phyloP scores from a whole-genome alignment of 92 coral and sea anemone genomes.

The Scolanthus callimorphus region DNA sequence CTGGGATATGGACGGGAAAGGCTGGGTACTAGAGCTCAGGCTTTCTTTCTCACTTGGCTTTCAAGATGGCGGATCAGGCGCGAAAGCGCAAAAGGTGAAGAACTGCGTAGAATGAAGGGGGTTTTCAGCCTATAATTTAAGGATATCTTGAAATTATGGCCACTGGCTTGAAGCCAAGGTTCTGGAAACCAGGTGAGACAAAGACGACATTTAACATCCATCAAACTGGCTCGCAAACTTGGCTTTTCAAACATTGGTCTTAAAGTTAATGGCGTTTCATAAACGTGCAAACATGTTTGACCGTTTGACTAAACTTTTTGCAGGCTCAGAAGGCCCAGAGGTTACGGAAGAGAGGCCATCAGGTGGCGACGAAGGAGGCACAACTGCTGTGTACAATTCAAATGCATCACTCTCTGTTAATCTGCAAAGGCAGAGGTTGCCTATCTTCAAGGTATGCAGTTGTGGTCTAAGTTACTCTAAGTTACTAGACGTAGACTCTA shows the following conservation, averaged over 20 bases:
- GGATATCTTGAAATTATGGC: slow-evolving; percentile 17
- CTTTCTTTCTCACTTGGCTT: neutral
- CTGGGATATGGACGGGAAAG: slow-evolving; percentile 1
- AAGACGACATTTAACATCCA: no score
- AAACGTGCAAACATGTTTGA: no score
- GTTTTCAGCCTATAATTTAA: neutral
- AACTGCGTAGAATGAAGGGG: neutral
- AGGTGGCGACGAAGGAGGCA: slow-evolving; percentile 51
- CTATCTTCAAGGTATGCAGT: slow-evolving; percentile 71
- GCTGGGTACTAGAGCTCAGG: neutral
- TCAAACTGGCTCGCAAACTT: no score
- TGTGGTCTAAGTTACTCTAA: no score
- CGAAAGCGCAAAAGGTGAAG: no score
- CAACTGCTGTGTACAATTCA: slow-evolving; percentile 66
- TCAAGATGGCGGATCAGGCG: slow-evolving; percentile 48
- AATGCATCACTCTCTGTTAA: slow-evolving; percentile 74
- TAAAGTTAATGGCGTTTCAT: neutral
- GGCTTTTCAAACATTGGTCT: neutral
- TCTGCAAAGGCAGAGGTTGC: slow-evolving; percentile 91
- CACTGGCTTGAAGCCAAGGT: slow-evolving; percentile 65
- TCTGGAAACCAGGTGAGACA: slow-evolving; percentile 82
- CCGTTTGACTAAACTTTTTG: slow-evolving; percentile 1
- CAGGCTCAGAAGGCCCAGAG: slow-evolving; percentile 86
- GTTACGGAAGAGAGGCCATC: slow-evolving; percentile 65
- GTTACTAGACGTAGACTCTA: no score